Evolutionary conservation across 1,140 invertebrate genomes (phyloP), one percentile per base, ranked within the genome.

Genomic region (Drosophila leontia): DNA sequence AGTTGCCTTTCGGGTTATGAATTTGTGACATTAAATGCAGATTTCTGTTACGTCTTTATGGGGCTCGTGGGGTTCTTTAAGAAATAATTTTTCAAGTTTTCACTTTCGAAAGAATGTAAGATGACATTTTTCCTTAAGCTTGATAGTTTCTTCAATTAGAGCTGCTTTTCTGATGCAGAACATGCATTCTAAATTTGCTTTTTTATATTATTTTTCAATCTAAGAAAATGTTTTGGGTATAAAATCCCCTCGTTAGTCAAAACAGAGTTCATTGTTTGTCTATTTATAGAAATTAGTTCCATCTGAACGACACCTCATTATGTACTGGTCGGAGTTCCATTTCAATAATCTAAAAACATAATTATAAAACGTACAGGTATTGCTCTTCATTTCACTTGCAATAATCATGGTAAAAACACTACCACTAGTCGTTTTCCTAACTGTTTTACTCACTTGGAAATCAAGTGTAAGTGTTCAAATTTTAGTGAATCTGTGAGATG

Each of bases 1-100:
- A 51, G 32, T 37, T 55, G 13, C 17, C 37, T 50, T 71, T 53
- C 32, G 45, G 47, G 39, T 50, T 72, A 51, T 75, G 53, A 61
- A 53, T 72, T 53, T 45, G 39, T 55, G 26, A 37, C 59, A n/a
- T n/a, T 60, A 60, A 60, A n/a, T 29, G 9, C 37, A 23, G 29
- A 23, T 23, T n/a, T 42, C 11, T 51, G 11, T 6, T 23, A 15
- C 8, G 12, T 0, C 17, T 15, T 55, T 19, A 19, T 35, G 34
- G 32, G 34, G 8, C 34, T 19, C 32, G 0, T 7, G 12, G 32
- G 11, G 32, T 13, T 19, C 32, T 53, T 19, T 15, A 19, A 15
- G 17, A 0, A 9, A 34, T 5, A 34, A 13, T 17, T 19, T 15
- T 13, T 53, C 0, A 13, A 0, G 12, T 8, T 53, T 53, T 53